phyloP scores from a whole-genome alignment of 1,140 invertebrate genomes.

The Drosophila orosa region DNA sequence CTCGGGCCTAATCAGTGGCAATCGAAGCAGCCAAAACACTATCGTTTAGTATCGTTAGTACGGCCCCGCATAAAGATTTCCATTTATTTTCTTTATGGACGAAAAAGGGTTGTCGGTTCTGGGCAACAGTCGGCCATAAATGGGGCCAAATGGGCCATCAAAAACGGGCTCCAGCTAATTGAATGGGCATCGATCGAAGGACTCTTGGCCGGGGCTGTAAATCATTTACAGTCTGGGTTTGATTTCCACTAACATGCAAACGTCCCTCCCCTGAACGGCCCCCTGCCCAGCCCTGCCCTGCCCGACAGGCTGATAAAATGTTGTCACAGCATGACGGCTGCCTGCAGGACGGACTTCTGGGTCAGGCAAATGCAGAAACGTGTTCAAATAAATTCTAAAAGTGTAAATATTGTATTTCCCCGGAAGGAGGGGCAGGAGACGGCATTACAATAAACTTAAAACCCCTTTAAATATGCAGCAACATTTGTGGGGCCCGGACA shows the following conservation, averaged over 20 bases:
- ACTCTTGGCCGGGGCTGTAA: conserved; percentile 42
- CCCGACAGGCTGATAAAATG: conserved; percentile 70
- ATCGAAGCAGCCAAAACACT: conserved; percentile 44
- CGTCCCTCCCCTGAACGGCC: neutral
- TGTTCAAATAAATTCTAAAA: conserved; percentile 75
- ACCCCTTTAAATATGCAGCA: conserved; percentile 69
- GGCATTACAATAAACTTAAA: conserved; percentile 48
- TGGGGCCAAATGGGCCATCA: conserved; percentile 44
- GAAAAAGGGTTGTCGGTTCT: conserved; percentile 22
- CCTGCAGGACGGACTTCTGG: conserved; percentile 20
- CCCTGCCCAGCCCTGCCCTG: neutral
- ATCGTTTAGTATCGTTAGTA: conserved; percentile 17
- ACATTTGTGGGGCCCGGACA: conserved; percentile 29
- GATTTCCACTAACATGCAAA: conserved; percentile 64
- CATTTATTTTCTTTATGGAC: conserved; percentile 17
- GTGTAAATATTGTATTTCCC: conserved; percentile 73
- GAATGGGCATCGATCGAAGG: conserved; percentile 41
- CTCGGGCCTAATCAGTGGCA: conserved; percentile 58
- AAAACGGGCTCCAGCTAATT: conserved; percentile 45
- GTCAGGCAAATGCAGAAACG: conserved; percentile 55
- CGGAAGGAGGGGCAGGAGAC: neutral
- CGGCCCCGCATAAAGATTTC: conserved; percentile 24
- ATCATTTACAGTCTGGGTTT: conserved; percentile 64
- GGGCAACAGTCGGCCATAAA: conserved; percentile 39
- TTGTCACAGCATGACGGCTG: conserved; percentile 72